Percentiles rank a stretch among this genome's conserved stretches.
Conservation (phyloP, 1,140 invertebrate species). For the Phortica variegata region DNA sequence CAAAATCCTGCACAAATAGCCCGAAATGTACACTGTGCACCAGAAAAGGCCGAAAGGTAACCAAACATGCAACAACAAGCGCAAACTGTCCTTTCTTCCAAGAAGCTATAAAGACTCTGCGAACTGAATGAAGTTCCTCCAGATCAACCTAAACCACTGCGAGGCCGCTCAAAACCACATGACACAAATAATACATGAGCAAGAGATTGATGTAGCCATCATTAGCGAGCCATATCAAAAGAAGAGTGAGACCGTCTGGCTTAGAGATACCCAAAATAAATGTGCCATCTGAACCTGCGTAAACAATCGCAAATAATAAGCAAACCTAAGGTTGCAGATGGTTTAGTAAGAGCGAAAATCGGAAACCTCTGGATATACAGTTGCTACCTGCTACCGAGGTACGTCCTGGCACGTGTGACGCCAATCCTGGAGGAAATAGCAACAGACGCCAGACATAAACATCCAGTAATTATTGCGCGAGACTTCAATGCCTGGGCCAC, state of each 20-base stretch:
- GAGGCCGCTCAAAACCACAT: neutral
- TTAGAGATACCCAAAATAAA: neutral
- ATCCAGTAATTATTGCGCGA: neutral
- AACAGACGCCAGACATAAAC: neutral
- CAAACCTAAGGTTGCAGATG: neutral
- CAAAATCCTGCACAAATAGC: neutral
- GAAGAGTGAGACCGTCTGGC: neutral
- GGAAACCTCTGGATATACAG: neutral
- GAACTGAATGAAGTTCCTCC: neutral
- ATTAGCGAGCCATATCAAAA: neutral
- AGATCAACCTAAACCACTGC: neutral
- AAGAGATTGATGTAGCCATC: neutral
- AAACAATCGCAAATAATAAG: neutral
- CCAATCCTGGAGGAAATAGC: neutral
- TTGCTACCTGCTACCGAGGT: neutral
- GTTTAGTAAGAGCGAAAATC: neutral
- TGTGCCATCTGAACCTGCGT: neutral
- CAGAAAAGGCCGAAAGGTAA: neutral
- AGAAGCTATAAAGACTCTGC: neutral
- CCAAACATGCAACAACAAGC: neutral
- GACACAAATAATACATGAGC: neutral
- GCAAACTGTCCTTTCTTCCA: neutral
- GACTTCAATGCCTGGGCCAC: neutral
- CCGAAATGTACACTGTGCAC: neutral
- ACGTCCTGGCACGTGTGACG: neutral